A percentile compares a stretch with the other conserved stretches of the same genome.
These are phyloP conservation scores for Fistularia commersonii DNA, from an alignment of 2,797 vertebrate species.

Conservation along the genomic window DNA sequence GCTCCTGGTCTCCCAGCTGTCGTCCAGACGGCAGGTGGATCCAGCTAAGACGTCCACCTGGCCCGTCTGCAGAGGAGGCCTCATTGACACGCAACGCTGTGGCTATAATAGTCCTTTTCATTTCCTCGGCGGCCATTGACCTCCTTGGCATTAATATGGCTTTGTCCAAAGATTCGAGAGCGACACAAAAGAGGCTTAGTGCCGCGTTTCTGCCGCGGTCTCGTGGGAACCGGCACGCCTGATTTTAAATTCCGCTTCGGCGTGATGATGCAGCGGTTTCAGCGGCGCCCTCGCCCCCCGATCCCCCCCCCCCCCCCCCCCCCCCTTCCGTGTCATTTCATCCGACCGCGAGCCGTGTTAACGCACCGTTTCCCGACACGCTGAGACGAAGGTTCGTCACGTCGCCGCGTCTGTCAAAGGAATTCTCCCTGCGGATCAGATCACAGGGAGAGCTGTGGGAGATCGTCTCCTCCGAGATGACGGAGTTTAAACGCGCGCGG, in stretches of 20 bases:
- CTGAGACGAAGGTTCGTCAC: constrained; percentile 3
- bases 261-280: constrained; percentile 13
- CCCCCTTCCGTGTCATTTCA: background rate
- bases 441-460: constrained; percentile 24
- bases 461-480: no score
- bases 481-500: no score
- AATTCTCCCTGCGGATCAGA: constrained; percentile 21
- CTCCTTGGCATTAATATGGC: constrained; percentile 42
- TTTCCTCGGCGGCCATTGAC: no score
- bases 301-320: no score
- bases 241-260: constrained; percentile 22
- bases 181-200: constrained; percentile 35
- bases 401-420: constrained; percentile 17
- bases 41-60: no score
- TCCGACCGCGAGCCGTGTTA: constrained; percentile 2
- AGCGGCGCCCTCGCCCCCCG: background rate
- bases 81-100: no score
- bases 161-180: constrained; percentile 37
- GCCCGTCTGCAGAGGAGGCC: no score
- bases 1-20: no score
- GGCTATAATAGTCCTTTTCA: no score
- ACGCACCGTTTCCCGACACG: constrained; percentile 19
- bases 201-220: constrained; percentile 15
- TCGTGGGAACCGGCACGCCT: constrained; percentile 5
- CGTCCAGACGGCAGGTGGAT: no score